A percentile compares a stretch with the other conserved stretches of the same genome.
Conservation (phyloP, 2,888 invertebrate species). For the Lysandra coridon region DNA sequence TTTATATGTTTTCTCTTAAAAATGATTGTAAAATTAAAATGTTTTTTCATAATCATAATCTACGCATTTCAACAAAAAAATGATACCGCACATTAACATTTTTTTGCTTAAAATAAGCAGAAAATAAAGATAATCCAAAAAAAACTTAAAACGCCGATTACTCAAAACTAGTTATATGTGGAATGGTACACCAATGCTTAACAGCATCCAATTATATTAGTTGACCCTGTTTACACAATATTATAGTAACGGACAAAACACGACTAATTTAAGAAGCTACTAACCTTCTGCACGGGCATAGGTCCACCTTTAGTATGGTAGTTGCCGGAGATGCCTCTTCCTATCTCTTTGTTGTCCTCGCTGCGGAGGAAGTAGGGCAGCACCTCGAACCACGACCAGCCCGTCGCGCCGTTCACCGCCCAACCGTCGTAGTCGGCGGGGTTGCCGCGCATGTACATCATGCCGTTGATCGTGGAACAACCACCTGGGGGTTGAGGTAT, state of each 20-base stretch:
- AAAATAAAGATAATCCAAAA: no score
- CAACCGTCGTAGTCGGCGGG: conserved; percentile 88
- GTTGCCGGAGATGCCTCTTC: conserved; percentile 77
- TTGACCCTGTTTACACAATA: not conserved
- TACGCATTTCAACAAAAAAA: no score
- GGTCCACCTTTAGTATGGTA: conserved; percentile 83
- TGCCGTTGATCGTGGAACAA: conserved; percentile 86
- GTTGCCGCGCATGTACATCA: conserved; percentile 91
- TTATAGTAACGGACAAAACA: no score
- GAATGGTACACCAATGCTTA: no score
- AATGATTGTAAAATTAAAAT: no score
- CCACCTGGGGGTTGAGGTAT: conserved; percentile 76
- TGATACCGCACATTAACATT: no score
- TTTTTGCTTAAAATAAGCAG: no score
- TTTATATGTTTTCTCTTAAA: no score
- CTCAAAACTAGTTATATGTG: no score
- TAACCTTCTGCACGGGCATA: conserved; percentile 78
- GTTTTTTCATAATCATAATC: no score
- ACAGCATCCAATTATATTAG: no score
- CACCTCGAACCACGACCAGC: conserved; percentile 90
- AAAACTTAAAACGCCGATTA: no score
- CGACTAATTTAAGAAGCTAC: conserved; percentile 16
- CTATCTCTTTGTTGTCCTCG: conserved; percentile 84
- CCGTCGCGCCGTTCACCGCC: conserved; percentile 85
- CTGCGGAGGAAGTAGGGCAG: conserved; percentile 86